Evolutionary conservation across 2,797 vertebrate genomes (phyloP).

Genomic region (Dendrocincla fuliginosa): DNA sequence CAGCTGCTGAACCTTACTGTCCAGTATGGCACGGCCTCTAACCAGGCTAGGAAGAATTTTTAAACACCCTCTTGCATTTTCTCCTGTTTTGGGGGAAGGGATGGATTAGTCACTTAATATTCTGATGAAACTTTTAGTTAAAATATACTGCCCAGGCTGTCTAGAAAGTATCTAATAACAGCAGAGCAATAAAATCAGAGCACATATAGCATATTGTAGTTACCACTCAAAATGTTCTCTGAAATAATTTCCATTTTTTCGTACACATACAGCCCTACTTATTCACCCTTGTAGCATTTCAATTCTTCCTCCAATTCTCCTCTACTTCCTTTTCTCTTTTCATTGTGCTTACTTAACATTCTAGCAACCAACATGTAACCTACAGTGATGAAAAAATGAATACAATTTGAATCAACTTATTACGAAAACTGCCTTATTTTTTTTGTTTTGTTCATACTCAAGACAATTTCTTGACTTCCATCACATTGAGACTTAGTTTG

Average conservation of each 20-base stretch:
- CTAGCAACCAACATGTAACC: background rate
- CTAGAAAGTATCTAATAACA: background rate
- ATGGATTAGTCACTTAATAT: background rate
- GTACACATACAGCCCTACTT: background rate
- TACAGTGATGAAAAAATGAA: background rate
- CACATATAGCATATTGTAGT: background rate
- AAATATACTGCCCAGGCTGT: background rate
- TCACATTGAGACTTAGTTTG: background rate
- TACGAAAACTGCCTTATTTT: fast-evolving
- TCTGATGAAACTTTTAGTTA: background rate
- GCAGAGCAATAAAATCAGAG: background rate
- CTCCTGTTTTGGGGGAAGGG: background rate
- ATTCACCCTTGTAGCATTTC: background rate
- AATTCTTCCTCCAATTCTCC: background rate
- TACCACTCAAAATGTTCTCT: background rate
- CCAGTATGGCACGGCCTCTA: background rate
- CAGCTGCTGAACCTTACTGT: constrained; percentile 53
- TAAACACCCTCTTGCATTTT: background rate
- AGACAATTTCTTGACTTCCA: background rate
- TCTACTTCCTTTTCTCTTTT: background rate
- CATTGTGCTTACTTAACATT: background rate
- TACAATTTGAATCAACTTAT: background rate
- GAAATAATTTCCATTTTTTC: background rate
- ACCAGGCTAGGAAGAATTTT: background rate
- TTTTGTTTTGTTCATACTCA: background rate